phyloP scores from a whole-genome alignment of 2,113 vertebrate species.

The Elephantulus edwardii region DNA sequence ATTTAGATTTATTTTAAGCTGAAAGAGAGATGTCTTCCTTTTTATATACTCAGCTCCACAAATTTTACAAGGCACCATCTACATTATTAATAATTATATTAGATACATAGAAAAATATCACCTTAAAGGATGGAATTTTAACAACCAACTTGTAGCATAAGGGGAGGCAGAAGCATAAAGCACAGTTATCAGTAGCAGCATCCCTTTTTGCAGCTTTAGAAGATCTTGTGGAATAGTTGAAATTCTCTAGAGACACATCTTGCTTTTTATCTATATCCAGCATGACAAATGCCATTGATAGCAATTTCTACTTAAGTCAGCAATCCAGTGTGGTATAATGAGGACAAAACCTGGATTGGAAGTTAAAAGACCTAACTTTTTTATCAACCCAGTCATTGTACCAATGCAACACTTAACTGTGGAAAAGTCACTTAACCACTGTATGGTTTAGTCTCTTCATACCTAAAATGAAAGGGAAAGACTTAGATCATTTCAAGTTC shows the following conservation, averaged over 20 bases:
- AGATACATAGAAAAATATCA: too few relatives aligned
- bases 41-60: background rate
- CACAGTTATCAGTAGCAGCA: rapidly evolving
- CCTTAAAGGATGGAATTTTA: background rate
- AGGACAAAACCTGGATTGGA: background rate
- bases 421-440: background rate
- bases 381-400: background rate
- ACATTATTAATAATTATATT: background rate
- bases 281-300: background rate
- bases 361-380: background rate
- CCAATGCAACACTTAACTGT: background rate
- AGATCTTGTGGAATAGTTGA: background rate
- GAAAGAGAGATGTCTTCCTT: background rate
- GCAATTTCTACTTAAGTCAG: background rate
- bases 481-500: background rate
- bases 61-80: background rate
- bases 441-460: background rate
- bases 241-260: background rate
- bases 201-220: background rate
- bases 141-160: background rate
- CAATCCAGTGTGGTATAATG: background rate
- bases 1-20: background rate
- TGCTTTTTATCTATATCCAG: background rate
- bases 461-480: background rate
- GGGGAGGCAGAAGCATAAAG: background rate